Base-by-base conservation (phyloP, 2,797 vertebrate species). In the Parauchenoglanis punctatus region DNA sequence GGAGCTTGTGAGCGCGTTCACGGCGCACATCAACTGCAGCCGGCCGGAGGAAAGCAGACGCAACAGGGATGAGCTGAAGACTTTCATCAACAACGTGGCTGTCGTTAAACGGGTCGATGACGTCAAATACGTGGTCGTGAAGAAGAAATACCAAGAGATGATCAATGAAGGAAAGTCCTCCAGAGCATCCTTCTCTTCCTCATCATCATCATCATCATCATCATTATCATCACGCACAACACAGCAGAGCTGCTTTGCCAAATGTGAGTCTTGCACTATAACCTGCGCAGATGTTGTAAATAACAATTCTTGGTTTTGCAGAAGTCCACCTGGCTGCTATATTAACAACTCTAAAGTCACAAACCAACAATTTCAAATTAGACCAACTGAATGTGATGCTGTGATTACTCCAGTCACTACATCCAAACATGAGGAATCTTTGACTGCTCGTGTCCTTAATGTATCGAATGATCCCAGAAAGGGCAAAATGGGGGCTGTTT, bases 41-140 rank as follows among this genome's bases (percentile, higher is more conserved):
- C 96, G 96, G 72, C 94, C 94, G 86, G 94, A 94, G 88, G 95
- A 94, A 81, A 95, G 94, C 85, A 95, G 94, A 15, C 95, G 93
- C 90, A 97, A 97, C 88, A 93, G 97, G 28, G 96, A 97, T 78
- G 93, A 95, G 3, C 99, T 99, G 93, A 97, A 97, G 94, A 93
- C 87, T 91, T 93, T 96, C 88, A 96, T 99, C 88, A 97, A 98
- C 94, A 95, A 93, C 91, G 94, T 98, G 89, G 98, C 97, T 0
- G 96, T 97, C 90, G 97, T 97, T 73, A 95, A 95, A 85, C 96
- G 96, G 82, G 85, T 95, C 80, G 96, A 96, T 85, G 97, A 93
- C 0, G 92, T 93, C 28, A 97, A 96, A 94, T 97, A 96, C 80
- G 97, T 98, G 68, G 96, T 97, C 0, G 94, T 97, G 65, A 95